Conservation (phyloP, 2,888 invertebrate species). For the Lepidocyrtinus sp. region DNA sequence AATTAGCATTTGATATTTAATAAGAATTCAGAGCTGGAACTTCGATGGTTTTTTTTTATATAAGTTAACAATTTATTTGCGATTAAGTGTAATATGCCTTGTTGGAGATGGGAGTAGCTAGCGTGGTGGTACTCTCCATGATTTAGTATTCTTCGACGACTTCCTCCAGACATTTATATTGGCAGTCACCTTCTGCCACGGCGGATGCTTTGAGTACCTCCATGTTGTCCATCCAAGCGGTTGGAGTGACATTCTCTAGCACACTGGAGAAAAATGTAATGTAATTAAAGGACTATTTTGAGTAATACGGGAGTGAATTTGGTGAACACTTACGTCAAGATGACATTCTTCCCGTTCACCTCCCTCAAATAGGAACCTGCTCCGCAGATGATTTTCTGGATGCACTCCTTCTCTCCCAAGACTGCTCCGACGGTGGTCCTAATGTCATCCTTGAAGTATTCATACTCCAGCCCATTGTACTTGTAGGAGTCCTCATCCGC, state of each 20-base stretch:
- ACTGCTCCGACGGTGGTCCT: slow-evolving; percentile 67
- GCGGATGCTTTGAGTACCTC: slow-evolving; percentile 64
- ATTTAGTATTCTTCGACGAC: not conserved
- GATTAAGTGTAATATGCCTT: too few relatives aligned
- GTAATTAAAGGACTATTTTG: too few relatives aligned
- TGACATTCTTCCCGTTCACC: slow-evolving; percentile 67
- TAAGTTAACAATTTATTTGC: too few relatives aligned
- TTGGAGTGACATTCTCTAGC: slow-evolving; percentile 65
- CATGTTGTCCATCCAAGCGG: slow-evolving; percentile 65
- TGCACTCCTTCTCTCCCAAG: slow-evolving; percentile 66
- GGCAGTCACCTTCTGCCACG: slow-evolving; percentile 63
- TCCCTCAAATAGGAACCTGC: slow-evolving; percentile 66
- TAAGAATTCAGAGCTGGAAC: too few relatives aligned
- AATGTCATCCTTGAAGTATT: slow-evolving; percentile 62
- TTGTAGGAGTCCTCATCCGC: slow-evolving; percentile 32
- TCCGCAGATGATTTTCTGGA: slow-evolving; percentile 65
- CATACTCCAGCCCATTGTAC: slow-evolving; percentile 53
- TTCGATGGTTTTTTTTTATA: too few relatives aligned
- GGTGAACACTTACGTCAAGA: slow-evolving; percentile 65
- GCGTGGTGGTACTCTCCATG: too few relatives aligned
- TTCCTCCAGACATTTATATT: slow-evolving; percentile 62
- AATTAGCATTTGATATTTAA: too few relatives aligned
- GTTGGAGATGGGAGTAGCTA: too few relatives aligned
- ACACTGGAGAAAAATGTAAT: too few relatives aligned
- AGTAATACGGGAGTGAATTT: too few relatives aligned